Evolutionary conservation across 37 sponge, comb jelly and placozoan species (phyloP), one percentile per base, ranked within the genome.

Genomic region (Spongilla lacustris): DNA sequence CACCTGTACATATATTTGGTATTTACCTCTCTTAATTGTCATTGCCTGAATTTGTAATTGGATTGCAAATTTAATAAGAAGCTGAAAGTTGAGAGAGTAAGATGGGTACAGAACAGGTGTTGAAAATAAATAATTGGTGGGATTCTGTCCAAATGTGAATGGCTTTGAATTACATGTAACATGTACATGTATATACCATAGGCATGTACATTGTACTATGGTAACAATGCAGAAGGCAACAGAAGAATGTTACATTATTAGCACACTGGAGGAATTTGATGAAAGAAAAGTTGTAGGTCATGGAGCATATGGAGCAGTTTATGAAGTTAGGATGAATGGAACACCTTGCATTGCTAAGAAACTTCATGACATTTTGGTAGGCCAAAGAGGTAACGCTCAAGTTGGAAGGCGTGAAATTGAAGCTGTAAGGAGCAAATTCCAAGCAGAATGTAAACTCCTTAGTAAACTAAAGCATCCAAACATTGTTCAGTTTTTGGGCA

Each of bases 291-390:
- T 66, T 22, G 81, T 76, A 23, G 88, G 88, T 23, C 69, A 27
- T 68, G 88, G 88, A 9, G 50, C 88, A 23, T 88, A 66, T 77
- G 88, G 88, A 25, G 27, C 83, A 23, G 88, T 88, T 35, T 75
- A 77, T 69, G 82, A 88, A 68, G 71, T 88, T 14, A 31, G 50
- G 76, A 68, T 29, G 76, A 81, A 83, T 69, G 88, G 88, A 30
- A 77, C 69, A 12, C 30, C 76, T 3, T 88, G 88, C 68, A 83
- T 83, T 8, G 88, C 88, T 27, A 88, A 88, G 75, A 75, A 75
- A 50, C 83, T 88, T 35, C 88, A 82, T 77, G 83, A 82, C 17
- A 70, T 88, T 0, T 71, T 77, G n/a, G 68, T 87, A 30, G 70
- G 77, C 22, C 21, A 19, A 14, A 17, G 58, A 58, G 58, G 58